These are phyloP conservation scores for Ormyrus nitidulus DNA, from an alignment of 2,888 invertebrate genomes.

Conservation along the genomic window DNA sequence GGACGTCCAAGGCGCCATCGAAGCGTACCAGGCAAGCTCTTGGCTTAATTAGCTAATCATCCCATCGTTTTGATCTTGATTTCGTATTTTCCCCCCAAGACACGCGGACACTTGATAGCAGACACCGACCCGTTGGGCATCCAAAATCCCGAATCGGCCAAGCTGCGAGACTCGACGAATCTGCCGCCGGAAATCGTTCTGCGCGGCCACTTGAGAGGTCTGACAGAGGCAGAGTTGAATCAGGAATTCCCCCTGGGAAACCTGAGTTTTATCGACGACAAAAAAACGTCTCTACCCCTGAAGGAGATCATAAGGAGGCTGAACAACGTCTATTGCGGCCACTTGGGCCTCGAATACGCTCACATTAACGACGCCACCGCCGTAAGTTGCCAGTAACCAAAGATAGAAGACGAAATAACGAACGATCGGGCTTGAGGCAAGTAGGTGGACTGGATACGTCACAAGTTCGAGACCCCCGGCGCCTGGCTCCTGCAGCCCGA, in stretches of 20 bases:
- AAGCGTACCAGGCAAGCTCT: constrained; percentile 67
- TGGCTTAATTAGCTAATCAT: too few species aligned
- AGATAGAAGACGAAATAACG: too few species aligned
- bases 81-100: constrained; percentile 74
- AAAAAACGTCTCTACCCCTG: constrained; percentile 62
- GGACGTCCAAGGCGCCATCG: constrained; percentile 65
- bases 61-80: too few species aligned
- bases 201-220: constrained; percentile 64
- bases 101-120: constrained; percentile 89
- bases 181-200: constrained; percentile 66
- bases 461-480: constrained; percentile 68
- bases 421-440: neutral
- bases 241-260: constrained; percentile 64
- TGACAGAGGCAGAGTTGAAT: constrained; percentile 66
- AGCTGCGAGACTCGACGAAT: constrained; percentile 63
- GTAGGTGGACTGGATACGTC: constrained; percentile 68
- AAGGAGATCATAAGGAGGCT: constrained; percentile 67
- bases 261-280: constrained; percentile 67
- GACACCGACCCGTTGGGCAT: constrained; percentile 89
- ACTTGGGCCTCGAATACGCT: constrained; percentile 68
- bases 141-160: constrained; percentile 66
- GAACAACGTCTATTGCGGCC: constrained; percentile 70
- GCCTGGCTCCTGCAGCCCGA: constrained; percentile 64
- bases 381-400: constrained; percentile 57
- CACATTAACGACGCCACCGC: constrained; percentile 65